A percentile compares a stretch with the other conserved stretches of the same genome.
phyloP scores from a whole-genome alignment of 2,797 vertebrate species.

The Parambassis ranga region DNA sequence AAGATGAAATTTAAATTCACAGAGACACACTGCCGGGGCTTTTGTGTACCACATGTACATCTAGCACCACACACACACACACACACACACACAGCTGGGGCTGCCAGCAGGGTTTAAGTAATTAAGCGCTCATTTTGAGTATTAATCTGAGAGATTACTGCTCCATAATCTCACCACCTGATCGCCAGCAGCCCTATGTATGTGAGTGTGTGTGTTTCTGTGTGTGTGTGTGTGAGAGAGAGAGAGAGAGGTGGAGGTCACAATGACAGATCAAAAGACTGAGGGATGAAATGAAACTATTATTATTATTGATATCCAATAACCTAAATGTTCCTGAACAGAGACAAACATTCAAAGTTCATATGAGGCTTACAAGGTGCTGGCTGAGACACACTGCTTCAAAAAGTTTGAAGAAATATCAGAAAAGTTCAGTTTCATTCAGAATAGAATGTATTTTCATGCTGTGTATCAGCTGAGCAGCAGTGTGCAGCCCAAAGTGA shows the following conservation, averaged over 20 bases:
- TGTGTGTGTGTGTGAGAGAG: background rate
- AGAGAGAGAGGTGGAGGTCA: background rate
- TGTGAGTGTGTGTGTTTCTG: background rate
- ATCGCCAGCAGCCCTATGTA: constrained; percentile 4
- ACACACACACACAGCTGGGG: constrained; percentile 14
- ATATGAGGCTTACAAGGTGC: too few relatives aligned
- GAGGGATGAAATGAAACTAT: background rate
- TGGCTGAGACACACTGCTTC: too few relatives aligned
- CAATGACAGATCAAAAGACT: background rate
- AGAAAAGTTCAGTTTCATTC: too few relatives aligned
- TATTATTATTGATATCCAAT: too few relatives aligned
- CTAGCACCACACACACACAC: constrained; percentile 7
- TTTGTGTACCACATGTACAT: background rate
- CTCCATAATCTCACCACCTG: constrained; percentile 21
- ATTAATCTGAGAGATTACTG: constrained; percentile 59
- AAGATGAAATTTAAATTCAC: constrained; percentile 25
- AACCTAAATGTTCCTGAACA: too few relatives aligned
- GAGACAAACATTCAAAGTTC: too few relatives aligned
- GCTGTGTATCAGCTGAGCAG: too few relatives aligned
- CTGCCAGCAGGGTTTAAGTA: constrained; percentile 44
- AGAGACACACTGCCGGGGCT: background rate
- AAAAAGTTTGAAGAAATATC: too few relatives aligned
- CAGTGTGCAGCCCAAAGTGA: too few relatives aligned
- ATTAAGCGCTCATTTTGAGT: constrained; percentile 58
- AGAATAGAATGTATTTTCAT: too few relatives aligned